Conservation (phyloP, 1,140 invertebrate genomes). For the Apis mellifera region DNA sequence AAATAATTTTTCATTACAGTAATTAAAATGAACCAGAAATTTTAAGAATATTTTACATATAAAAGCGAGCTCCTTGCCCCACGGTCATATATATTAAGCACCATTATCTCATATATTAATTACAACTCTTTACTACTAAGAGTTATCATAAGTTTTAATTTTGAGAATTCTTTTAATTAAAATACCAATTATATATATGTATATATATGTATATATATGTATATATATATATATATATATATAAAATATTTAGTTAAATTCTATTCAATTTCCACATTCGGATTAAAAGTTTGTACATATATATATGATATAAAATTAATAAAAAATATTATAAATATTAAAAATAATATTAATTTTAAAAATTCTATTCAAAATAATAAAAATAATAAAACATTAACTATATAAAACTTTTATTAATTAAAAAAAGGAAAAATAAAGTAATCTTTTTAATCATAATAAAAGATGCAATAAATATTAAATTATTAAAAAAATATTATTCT, state of each 20-base stretch:
- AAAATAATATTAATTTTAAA: neutral
- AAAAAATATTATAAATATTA: neutral
- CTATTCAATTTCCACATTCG: slow-evolving; percentile 40
- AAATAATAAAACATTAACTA: neutral
- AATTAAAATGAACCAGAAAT: slow-evolving; percentile 58
- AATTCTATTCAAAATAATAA: neutral
- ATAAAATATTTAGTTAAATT: slow-evolving; percentile 9
- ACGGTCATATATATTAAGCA: slow-evolving; percentile 66
- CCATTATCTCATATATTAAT: slow-evolving; percentile 46
- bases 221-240: slow-evolving; percentile 1
- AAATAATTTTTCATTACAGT: neutral
- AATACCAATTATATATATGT: slow-evolving; percentile 5
- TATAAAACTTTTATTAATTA: neutral
- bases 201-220: neutral
- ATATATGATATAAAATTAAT: neutral
- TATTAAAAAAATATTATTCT: neutral
- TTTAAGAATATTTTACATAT: slow-evolving; percentile 63
- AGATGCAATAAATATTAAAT: neutral
- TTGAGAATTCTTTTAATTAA: neutral
- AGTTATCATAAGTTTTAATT: slow-evolving; percentile 28
- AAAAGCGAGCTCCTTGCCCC: slow-evolving; percentile 70
- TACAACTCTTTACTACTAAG: slow-evolving; percentile 32
- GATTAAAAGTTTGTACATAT: slow-evolving; percentile 18
- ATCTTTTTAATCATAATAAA: neutral
- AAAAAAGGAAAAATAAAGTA: neutral